phyloP scores from a whole-genome alignment of 2,888 invertebrate species.

The Hirtodrosophila trivittata region DNA sequence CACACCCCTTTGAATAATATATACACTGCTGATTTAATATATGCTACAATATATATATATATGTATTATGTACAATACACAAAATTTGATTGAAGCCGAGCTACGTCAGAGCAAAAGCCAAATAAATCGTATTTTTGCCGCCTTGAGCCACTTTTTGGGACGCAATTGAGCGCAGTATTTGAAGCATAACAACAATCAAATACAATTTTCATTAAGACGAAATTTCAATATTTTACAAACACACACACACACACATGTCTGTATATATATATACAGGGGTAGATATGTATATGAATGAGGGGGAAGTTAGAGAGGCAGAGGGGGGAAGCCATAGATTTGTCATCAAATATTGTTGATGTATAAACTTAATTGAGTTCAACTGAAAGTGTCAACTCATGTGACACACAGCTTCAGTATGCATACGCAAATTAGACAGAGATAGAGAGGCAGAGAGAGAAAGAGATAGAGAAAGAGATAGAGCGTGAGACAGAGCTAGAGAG shows the following conservation, averaged over 20 bases:
- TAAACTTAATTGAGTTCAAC: conserved; percentile 80
- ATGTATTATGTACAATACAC: background rate
- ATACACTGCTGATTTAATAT: too few species aligned
- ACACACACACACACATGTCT: background rate
- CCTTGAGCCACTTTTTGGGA: conserved; percentile 36
- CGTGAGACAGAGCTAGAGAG: background rate
- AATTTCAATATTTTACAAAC: conserved; percentile 37
- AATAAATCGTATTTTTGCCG: conserved; percentile 44
- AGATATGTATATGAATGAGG: background rate
- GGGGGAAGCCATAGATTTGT: conserved; percentile 55
- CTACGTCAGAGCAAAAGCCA: conserved; percentile 21
- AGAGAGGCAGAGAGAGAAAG: background rate
- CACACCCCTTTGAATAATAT: too few species aligned
- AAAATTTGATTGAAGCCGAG: conserved; percentile 2
- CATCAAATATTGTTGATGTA: conserved; percentile 71
- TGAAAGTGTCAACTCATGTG: conserved; percentile 81
- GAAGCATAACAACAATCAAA: conserved; percentile 69
- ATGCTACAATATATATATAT: too few species aligned
- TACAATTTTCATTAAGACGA: conserved; percentile 65
- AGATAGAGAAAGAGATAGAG: background rate
- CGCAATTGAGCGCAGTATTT: conserved; percentile 53
- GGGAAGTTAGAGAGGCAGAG: background rate
- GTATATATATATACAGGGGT: background rate
- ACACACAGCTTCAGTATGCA: conserved; percentile 50
- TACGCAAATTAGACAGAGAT: conserved; percentile 44